Evolutionary conservation across 53 echinoderm and acorn worm species (phyloP).

Genomic region (Paracentrotus lividus): DNA sequence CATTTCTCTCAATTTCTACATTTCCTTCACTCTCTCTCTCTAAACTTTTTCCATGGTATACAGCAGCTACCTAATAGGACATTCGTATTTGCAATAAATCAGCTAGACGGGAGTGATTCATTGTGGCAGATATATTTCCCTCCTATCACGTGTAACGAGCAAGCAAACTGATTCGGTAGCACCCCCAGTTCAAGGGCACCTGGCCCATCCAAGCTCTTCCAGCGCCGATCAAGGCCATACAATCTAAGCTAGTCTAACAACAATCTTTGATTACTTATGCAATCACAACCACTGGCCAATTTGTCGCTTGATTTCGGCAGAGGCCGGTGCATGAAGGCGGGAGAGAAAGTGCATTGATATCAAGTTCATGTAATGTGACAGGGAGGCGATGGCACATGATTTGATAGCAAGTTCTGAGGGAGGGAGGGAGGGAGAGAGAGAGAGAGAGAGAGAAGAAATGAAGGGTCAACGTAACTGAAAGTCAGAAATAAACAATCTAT

Average conservation of each 20-base stretch:
- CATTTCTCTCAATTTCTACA: too few species aligned
- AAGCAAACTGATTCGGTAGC: conserved; percentile 21
- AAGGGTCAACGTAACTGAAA: too few species aligned
- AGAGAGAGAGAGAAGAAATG: not conserved
- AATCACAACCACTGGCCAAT: conserved; percentile 48
- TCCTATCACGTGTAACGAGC: not conserved
- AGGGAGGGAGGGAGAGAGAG: not conserved
- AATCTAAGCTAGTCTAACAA: conserved; percentile 50
- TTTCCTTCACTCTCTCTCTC: not conserved
- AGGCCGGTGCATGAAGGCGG: conserved; percentile 46
- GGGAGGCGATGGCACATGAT: not conserved
- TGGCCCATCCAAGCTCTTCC: conserved; percentile 25
- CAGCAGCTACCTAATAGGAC: not conserved
- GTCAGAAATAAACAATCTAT: too few species aligned
- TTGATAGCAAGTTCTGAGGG: not conserved
- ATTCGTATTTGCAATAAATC: conserved; percentile 42
- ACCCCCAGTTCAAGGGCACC: conserved; percentile 41
- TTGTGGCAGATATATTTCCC: conserved; percentile 48
- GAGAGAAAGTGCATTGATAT: conserved; percentile 38
- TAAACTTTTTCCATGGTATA: not conserved
- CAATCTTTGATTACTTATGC: conserved; percentile 61
- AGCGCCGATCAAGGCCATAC: conserved; percentile 23
- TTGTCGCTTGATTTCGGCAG: conserved; percentile 52
- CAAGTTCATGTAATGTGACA: conserved; percentile 10
- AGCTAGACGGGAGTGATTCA: not conserved